Percentiles rank a stretch among this genome's conserved stretches.
Conservation (phyloP, 2,888 invertebrate species). For the Crioceris asparagi region DNA sequence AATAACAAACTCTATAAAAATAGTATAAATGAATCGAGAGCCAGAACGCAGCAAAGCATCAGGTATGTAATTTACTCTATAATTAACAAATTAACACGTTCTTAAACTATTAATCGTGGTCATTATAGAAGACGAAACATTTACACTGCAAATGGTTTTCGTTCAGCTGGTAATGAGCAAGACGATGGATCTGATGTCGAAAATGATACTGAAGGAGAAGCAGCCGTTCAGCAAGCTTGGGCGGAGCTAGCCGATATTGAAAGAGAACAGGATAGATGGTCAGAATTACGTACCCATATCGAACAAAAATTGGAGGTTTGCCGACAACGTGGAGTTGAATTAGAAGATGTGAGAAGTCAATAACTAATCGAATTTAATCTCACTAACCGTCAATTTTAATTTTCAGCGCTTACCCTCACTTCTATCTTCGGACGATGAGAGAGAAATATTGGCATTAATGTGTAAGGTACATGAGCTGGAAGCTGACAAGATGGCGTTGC, state of each 20-base stretch:
- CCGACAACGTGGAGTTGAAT: slow-evolving; percentile 61
- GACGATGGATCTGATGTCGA: slow-evolving; percentile 29
- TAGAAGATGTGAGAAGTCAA: slow-evolving; percentile 70
- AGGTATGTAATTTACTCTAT: slow-evolving; percentile 40
- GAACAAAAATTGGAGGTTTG: slow-evolving; percentile 74
- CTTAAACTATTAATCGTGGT: not conserved
- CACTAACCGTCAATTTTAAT: not conserved
- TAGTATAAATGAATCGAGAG: slow-evolving; percentile 43
- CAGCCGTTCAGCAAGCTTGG: slow-evolving; percentile 72
- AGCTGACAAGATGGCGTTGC: slow-evolving; percentile 86
- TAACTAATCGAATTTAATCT: no score
- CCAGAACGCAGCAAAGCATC: slow-evolving; percentile 51
- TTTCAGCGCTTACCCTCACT: slow-evolving; percentile 70
- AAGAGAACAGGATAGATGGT: slow-evolving; percentile 73
- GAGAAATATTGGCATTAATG: slow-evolving; percentile 77
- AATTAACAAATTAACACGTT: no score
- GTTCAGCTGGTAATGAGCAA: slow-evolving; percentile 34
- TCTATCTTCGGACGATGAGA: slow-evolving; percentile 79
- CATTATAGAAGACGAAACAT: slow-evolving; percentile 23
- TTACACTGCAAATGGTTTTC: slow-evolving; percentile 30
- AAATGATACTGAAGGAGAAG: slow-evolving; percentile 46
- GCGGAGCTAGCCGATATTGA: slow-evolving; percentile 73
- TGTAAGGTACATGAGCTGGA: slow-evolving; percentile 89
- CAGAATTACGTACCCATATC: slow-evolving; percentile 62
- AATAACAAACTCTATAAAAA: slow-evolving; percentile 64